Conservation (phyloP, 2,113 vertebrate species). For the Hipposideros armiger region DNA sequence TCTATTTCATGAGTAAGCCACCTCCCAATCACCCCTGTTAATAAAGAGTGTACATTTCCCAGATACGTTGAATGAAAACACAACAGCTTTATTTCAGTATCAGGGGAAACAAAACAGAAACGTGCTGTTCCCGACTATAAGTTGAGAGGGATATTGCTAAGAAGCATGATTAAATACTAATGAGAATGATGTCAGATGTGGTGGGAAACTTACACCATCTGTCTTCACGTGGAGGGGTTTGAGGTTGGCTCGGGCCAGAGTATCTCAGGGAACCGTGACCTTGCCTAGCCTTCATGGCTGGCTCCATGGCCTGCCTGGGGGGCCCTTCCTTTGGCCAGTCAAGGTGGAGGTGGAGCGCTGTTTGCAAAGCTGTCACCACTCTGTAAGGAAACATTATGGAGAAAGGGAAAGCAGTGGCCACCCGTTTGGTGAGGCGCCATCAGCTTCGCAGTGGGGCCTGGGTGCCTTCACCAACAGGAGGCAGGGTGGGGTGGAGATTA, state of each 20-base stretch:
- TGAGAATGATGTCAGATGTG: background rate
- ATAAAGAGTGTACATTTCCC: constrained; percentile 38
- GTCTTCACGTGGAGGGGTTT: background rate
- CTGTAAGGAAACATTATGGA: background rate
- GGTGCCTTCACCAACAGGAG: background rate
- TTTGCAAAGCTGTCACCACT: background rate
- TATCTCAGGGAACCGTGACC: background rate
- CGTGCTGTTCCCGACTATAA: background rate
- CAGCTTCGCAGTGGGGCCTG: background rate
- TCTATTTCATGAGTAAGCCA: background rate
- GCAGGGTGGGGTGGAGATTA: background rate
- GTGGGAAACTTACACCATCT: background rate
- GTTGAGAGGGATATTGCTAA: background rate
- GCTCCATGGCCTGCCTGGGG: background rate
- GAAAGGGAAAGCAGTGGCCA: background rate
- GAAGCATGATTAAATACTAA: constrained; percentile 47
- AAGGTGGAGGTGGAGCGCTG: background rate
- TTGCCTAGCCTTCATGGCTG: background rate
- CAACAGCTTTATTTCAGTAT: background rate
- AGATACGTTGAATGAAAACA: background rate
- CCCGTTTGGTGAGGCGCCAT: background rate
- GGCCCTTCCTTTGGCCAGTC: background rate
- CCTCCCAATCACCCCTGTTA: background rate
- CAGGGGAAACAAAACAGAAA: constrained; percentile 7
- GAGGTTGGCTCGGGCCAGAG: background rate